These are phyloP conservation scores for Falco rusticolus DNA, from an alignment of 2,797 vertebrate genomes.

Conservation along the genomic window DNA sequence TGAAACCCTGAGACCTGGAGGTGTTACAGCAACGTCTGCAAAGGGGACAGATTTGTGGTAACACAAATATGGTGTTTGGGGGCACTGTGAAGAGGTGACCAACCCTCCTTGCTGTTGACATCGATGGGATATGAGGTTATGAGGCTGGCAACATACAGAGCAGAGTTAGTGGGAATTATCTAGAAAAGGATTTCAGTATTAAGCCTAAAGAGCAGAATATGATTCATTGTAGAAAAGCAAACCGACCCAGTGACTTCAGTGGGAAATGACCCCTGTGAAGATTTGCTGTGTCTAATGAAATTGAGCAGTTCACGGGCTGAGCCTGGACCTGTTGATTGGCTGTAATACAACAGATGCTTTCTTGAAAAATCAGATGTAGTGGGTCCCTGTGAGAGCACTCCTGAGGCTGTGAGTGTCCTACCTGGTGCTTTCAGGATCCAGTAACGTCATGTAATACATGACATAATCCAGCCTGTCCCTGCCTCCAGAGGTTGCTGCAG, in stretches of 20 bases:
- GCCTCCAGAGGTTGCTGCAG: neutral
- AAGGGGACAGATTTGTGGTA: neutral
- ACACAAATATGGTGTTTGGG: neutral
- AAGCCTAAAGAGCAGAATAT: neutral
- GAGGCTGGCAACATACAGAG: neutral
- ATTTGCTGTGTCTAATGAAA: neutral
- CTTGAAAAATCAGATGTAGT: neutral
- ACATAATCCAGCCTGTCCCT: neutral
- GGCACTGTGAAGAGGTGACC: neutral
- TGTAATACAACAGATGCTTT: neutral
- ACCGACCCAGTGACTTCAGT: fast-evolving
- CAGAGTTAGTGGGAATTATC: neutral
- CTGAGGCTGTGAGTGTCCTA: neutral
- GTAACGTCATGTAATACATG: too few species aligned
- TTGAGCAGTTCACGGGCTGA: neutral
- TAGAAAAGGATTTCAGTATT: neutral
- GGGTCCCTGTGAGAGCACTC: neutral
- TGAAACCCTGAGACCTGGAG: neutral
- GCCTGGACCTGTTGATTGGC: neutral
- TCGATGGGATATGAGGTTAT: fast-evolving
- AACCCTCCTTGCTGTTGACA: fast-evolving
- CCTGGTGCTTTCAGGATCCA: fast-evolving
- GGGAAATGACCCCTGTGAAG: neutral
- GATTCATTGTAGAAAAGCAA: neutral
- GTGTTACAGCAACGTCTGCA: fast-evolving